Conservation (phyloP, 2,888 invertebrate species). For the Isoperla grammatica region DNA sequence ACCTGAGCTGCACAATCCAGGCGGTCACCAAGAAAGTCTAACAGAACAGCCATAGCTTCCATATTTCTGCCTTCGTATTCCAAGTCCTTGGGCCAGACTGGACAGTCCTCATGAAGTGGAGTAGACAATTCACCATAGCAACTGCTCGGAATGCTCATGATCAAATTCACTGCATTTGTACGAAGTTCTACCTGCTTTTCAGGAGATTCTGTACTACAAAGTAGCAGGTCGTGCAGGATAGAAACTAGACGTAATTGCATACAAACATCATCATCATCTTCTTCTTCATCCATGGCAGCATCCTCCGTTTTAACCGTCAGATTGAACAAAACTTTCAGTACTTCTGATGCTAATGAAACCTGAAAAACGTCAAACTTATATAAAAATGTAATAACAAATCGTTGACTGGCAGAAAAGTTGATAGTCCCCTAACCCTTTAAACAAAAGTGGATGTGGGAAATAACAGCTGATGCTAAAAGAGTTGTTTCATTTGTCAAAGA, state of each 20-base stretch:
- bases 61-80: conserved; percentile 69
- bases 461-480: no score
- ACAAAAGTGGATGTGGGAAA: no score
- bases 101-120: conserved; percentile 47
- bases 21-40: conserved; percentile 62
- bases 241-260: conserved; percentile 57
- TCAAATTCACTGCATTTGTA: conserved; percentile 75
- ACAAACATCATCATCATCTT: conserved; percentile 57
- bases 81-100: conserved; percentile 45
- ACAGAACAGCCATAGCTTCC: conserved; percentile 65
- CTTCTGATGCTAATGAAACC: conserved; percentile 62
- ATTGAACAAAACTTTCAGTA: conserved; percentile 74
- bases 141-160: conserved; percentile 73
- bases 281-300: conserved; percentile 49
- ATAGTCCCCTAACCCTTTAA: no score
- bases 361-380: conserved; percentile 39
- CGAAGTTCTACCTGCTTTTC: conserved; percentile 60
- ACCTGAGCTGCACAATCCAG: conserved; percentile 50
- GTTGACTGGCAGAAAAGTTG: no score
- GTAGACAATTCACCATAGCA: conserved; percentile 67
- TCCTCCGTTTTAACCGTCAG: conserved; percentile 52
- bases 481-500: no score
- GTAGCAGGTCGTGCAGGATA: conserved; percentile 63
- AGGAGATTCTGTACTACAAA: conserved; percentile 51
- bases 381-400: not conserved